phyloP scores from a whole-genome alignment of 2,888 invertebrate species.

The Hydrotaea diabolus region DNA sequence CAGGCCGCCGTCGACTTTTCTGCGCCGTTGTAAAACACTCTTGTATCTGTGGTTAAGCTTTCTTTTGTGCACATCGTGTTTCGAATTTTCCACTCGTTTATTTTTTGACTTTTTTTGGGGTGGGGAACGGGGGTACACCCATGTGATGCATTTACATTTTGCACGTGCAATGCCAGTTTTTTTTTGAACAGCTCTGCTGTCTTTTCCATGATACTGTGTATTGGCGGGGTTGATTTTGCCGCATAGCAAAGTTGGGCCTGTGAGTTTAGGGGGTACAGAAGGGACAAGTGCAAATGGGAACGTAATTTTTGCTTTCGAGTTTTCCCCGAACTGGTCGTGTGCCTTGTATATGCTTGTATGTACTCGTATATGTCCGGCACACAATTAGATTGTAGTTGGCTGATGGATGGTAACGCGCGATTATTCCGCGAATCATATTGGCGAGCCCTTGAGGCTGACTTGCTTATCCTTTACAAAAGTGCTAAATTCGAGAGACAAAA shows the following conservation, averaged over 20 bases:
- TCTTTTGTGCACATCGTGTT: constrained; percentile 44
- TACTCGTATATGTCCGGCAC: background rate
- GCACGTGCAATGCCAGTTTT: constrained; percentile 27
- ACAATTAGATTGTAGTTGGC: no score
- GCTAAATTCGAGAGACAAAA: no score
- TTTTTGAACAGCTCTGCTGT: background rate
- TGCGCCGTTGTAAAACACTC: constrained; percentile 35
- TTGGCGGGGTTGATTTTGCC: no score
- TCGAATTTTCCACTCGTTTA: constrained; percentile 5
- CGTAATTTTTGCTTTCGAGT: no score
- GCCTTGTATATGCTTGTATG: background rate
- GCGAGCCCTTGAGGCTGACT: no score
- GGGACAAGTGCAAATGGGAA: no score
- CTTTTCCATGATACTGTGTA: constrained; percentile 15
- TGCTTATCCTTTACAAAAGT: no score
- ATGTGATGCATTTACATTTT: constrained; percentile 44
- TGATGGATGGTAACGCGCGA: no score
- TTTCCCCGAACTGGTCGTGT: no score
- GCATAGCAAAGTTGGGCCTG: no score
- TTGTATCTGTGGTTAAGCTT: constrained; percentile 61
- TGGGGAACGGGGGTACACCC: background rate
- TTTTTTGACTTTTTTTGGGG: constrained; percentile 17
- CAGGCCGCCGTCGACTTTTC: background rate
- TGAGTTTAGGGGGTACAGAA: no score
- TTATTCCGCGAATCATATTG: no score